Base-by-base conservation (phyloP, 2,797 vertebrate genomes). In the Tarsius wallacei region DNA sequence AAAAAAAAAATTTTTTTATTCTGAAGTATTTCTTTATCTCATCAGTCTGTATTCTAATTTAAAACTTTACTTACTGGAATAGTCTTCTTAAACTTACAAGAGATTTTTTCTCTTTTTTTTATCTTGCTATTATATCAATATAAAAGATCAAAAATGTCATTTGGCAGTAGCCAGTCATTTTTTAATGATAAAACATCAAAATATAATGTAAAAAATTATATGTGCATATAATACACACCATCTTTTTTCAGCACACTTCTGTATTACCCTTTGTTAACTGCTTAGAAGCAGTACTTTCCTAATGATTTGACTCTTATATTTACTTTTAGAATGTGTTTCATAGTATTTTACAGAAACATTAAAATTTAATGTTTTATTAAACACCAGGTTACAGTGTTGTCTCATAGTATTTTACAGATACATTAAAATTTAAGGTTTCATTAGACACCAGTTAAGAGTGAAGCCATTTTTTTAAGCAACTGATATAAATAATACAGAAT, bases 1-100 rank as follows among this genome's bases (percentile, higher is more conserved):
- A 42, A 42, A 42, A 42, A 42, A 42, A 24, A 88, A 93, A 73
- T 28, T n/a, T 88, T 89, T 74, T 31, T 77, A 68, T 87, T 53
- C 24, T 84, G 2, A 74, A 59, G 47, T 53, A 61, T 59, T 68
- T 88, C 3, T 84, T 14, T 92, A 64, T 89, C 51, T 94, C 19
- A 55, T 55, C 91, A 42, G 24, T 90, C 26, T 84, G 3, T 73
- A 77, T 93, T 92, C 49, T 81, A 22, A 78, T 68, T 94, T 78
- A 55, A 53, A 84, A 33, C 93, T 88, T 94, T 84, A 91, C 49
- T 90, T 53, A 89, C 33, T 91, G 16, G n/a, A 55, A 66, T 96
- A 94, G 66, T 86, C 51, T 83, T 74, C 16, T 78, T 92, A 94
- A 89, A 77, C 53, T n/a, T 88, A 93, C 61, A 87, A 66, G 51